phyloP scores from a whole-genome alignment of 1,140 invertebrate genomes.

The Lanistes nyassanus region DNA sequence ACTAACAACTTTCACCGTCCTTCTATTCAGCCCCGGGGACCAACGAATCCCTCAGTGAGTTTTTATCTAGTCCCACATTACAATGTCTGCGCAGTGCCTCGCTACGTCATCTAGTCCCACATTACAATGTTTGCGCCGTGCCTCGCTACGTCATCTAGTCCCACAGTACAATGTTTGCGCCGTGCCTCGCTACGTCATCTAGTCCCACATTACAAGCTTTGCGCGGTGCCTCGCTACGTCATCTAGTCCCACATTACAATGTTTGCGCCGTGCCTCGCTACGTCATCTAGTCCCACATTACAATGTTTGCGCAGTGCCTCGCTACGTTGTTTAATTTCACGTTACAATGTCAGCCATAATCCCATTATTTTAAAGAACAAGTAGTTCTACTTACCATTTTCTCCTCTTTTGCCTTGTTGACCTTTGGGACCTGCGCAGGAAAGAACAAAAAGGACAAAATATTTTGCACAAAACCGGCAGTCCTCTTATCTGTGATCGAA shows the following conservation, averaged over 20 bases:
- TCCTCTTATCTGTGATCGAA: neutral
- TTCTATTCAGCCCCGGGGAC: too few relatives aligned
- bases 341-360: neutral
- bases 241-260: neutral
- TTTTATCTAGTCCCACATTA: too few relatives aligned
- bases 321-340: neutral
- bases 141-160: too few relatives aligned
- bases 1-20: too few relatives aligned
- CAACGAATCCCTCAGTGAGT: too few relatives aligned
- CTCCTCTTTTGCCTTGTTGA: neutral
- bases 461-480: neutral
- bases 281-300: too few relatives aligned
- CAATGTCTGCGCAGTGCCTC: too few relatives aligned
- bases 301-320: too few relatives aligned
- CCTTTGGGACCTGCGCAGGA: neutral
- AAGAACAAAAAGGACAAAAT: neutral
- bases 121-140: too few relatives aligned
- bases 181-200: neutral
- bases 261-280: too few relatives aligned
- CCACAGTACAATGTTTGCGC: too few relatives aligned
- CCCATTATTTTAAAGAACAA: neutral
- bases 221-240: neutral
- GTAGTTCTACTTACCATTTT: neutral
- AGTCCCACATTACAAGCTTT: neutral
- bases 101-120: too few relatives aligned